Conservation (phyloP, 2,888 invertebrate genomes). For the Galerucella nymphaeae region DNA sequence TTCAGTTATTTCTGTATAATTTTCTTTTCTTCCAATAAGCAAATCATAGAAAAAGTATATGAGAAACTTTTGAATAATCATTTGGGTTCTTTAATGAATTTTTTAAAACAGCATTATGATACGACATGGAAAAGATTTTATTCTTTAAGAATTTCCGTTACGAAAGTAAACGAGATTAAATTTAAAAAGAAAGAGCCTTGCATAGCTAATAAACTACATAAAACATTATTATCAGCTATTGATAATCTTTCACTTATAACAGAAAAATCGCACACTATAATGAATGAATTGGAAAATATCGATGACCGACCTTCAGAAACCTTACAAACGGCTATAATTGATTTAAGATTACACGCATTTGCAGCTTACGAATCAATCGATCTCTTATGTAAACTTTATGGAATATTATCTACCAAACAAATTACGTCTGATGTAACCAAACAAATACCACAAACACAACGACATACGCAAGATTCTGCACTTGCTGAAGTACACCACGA, state of each 20-base stretch:
- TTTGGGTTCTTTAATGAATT: slow-evolving; percentile 35
- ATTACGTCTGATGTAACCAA: neutral
- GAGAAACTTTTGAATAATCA: slow-evolving; percentile 37
- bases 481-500: slow-evolving; percentile 40
- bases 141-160: slow-evolving; percentile 40
- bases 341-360: slow-evolving; percentile 49
- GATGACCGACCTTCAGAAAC: slow-evolving; percentile 29
- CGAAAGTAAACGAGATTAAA: slow-evolving; percentile 41
- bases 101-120: slow-evolving; percentile 34
- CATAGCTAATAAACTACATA: slow-evolving; percentile 46
- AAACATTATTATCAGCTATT: slow-evolving; percentile 46
- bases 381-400: slow-evolving; percentile 51
- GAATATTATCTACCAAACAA: slow-evolving; percentile 45
- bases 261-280: slow-evolving; percentile 48
- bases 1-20: slow-evolving; percentile 48
- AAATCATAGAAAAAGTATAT: slow-evolving; percentile 1
- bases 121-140: slow-evolving; percentile 45
- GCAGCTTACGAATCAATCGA: slow-evolving; percentile 54
- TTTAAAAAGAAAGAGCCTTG: slow-evolving; percentile 24
- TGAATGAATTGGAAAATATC: slow-evolving; percentile 42
- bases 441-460: neutral
- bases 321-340: slow-evolving; percentile 43
- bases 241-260: slow-evolving; percentile 50
- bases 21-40: slow-evolving; percentile 32
- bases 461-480: neutral